A percentile compares a stretch with the other conserved stretches of the same genome.
Conservation (phyloP, 2,888 invertebrate genomes). For the Xanthorhoe spadicearia region DNA sequence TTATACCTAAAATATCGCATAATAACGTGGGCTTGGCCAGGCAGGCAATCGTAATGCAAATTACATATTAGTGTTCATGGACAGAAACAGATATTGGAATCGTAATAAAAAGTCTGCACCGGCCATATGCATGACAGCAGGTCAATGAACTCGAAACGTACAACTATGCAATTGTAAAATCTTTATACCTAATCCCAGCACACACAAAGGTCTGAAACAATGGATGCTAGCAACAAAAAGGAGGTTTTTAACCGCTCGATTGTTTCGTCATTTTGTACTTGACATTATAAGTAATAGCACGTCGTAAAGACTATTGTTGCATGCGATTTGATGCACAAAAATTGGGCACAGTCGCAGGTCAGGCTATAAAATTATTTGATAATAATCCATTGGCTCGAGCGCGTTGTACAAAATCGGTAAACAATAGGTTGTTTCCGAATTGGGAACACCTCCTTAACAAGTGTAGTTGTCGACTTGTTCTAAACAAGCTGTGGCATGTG, state of each 20-base stretch:
- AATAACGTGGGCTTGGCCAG: conserved; percentile 28
- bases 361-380: conserved; percentile 33
- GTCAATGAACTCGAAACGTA: conserved; percentile 40
- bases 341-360: conserved; percentile 31
- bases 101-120: conserved; percentile 40
- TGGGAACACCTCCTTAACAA: conserved; percentile 41
- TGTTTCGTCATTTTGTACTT: conserved; percentile 57
- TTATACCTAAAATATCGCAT: conserved; percentile 10
- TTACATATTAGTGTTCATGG: conserved; percentile 36
- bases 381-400: conserved; percentile 33
- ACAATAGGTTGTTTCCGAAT: conserved; percentile 42
- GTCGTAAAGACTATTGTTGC: conserved; percentile 48
- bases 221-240: conserved; percentile 58
- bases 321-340: conserved; percentile 50
- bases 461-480: conserved; percentile 33
- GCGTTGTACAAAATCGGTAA: conserved; percentile 36
- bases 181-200: conserved; percentile 51
- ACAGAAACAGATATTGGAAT: conserved; percentile 40
- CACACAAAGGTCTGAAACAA: conserved; percentile 59
- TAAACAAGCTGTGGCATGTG: conserved; percentile 34
- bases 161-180: conserved; percentile 58
- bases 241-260: conserved; percentile 56
- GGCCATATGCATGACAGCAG: conserved; percentile 42
- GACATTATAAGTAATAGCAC: conserved; percentile 54
- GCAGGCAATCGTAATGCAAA: conserved; percentile 41